Base-by-base conservation (phyloP, 1,140 invertebrate species). In the Habropoda laboriosa region DNA sequence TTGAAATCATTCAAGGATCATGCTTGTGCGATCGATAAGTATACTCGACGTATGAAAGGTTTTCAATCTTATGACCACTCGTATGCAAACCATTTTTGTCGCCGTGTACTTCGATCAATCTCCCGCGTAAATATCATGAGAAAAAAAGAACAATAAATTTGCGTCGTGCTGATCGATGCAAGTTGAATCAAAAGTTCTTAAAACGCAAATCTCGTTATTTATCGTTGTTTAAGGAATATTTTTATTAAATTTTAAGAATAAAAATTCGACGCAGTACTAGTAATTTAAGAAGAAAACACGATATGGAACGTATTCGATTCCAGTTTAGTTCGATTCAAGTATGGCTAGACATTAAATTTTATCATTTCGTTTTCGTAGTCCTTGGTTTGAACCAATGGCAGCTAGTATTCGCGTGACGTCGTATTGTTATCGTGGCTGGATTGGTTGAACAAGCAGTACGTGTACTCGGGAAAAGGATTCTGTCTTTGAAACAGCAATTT, bases 401-500 rank as follows among this genome's bases (percentile, higher is more conserved):
- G 38, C 10, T 1, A 2, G 13, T 58, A 60, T 2, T 38, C 7
- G 5, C 21, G 61, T 75, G 78, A 80, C 78, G 78, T 80, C 47
- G 16, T 47, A 58, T 71, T 75, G 32, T 66, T 63, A 75, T 58
- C 78, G 72, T 58, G 7, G 5, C 40, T 60, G 60, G 78, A 74
- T 80, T 80, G 78, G 78, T 27, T 24, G 18, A 67, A 51, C 47
- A 32, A 47, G 45, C 16, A 75, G 32, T 60, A 80, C 53, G 38
- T 79, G 3, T 40, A 42, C 63, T 55, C 18, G 58, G 68, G 16
- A 73, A 79, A 79, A 79, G 60, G 68, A 79, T 79, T 72, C 58
- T 73, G 58, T n/a, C 64, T 79, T 79, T 79, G 60, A 79, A 79
- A 79, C 47, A 71, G 67, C 16, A 79, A 73, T 79, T 79, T 61